Base-by-base conservation (phyloP, 2,888 invertebrate species). In the Hymenopus coronatus region DNA sequence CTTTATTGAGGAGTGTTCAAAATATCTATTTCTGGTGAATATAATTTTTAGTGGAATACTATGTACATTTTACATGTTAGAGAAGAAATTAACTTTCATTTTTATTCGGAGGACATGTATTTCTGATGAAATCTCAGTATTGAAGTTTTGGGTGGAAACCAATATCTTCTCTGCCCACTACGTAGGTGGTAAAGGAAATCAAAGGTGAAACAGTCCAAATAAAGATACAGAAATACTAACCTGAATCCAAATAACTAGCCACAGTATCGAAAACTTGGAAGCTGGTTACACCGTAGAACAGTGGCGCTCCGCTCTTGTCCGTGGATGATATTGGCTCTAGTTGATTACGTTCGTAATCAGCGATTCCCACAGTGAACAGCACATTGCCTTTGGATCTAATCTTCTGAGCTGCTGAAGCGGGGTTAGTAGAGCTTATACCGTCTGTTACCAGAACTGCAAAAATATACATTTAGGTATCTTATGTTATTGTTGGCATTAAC, bases 301-400 rank as follows among this genome's bases (percentile, higher is more conserved):
- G 82, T 6, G 90, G 90, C 25, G 87, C 81, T 20, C 89, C 89
- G 14, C 83, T 82, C 4, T 84, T 30, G 27, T 83, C 88, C n/a
- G 70, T n/a, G 4, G 90, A 89, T 14, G 90, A 84, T n/a, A 90
- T 28, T 7, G 90, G 90, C 40, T 89, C 89, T 81, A 90, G 83
- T 82, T 90, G 90, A 3, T 87, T 83, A 1, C 89, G 85, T 28
- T 89, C 88, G 83, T 90, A 90, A 82, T 88, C 88, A 25, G 89
- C 90, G 1, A 90, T 86, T n/a, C 90, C 90, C 20, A 90, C 88
- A 6, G 90, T 90, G 82, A 90, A 90, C 27, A 90, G 81, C 20
- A 89, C 27, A 28, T 89, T 54, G 2, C 90, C 89, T 9, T 81
- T 84, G 7, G 46, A 83, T 82, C 89, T 90, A 28, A 89, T 27